Conservation (phyloP, 1,140 invertebrate genomes). For the Drosophila repletoides region DNA sequence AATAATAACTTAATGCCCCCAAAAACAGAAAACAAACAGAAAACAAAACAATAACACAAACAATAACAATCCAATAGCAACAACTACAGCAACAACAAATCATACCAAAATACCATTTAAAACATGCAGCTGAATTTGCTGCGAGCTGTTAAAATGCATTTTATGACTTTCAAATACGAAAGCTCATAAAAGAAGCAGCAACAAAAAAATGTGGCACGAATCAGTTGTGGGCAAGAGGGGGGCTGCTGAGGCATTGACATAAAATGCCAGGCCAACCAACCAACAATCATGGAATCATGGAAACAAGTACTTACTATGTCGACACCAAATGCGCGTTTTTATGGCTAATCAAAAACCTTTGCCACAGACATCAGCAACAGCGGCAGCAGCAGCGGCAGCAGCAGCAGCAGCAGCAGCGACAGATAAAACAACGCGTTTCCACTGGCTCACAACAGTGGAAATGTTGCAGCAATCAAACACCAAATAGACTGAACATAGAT, state of each 20-base stretch:
- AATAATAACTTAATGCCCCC: constrained; percentile 62
- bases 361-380: constrained; percentile 47
- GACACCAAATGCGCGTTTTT: constrained; percentile 61
- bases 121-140: constrained; percentile 20
- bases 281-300: constrained; percentile 53
- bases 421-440: background rate
- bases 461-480: too few relatives aligned
- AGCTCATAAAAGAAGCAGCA: constrained; percentile 58
- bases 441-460: constrained; percentile 3
- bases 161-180: constrained; percentile 73
- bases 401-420: background rate
- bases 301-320: constrained; percentile 59
- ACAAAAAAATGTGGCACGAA: constrained; percentile 20
- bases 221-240: background rate
- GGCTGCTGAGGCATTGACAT: constrained; percentile 20
- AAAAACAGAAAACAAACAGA: background rate
- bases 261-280: constrained; percentile 24
- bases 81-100: constrained; percentile 15
- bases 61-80: constrained; percentile 37
- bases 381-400: background rate
- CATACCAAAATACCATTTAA: constrained; percentile 11
- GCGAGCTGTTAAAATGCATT: constrained; percentile 63
- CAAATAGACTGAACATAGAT: too few relatives aligned
- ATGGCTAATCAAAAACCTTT: constrained; percentile 78
- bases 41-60: constrained; percentile 32